A percentile compares a stretch with the other conserved stretches of the same genome.
These are phyloP conservation scores for Diphyllodes magnificus DNA, from an alignment of 2,113 vertebrate genomes.

Conservation along the genomic window DNA sequence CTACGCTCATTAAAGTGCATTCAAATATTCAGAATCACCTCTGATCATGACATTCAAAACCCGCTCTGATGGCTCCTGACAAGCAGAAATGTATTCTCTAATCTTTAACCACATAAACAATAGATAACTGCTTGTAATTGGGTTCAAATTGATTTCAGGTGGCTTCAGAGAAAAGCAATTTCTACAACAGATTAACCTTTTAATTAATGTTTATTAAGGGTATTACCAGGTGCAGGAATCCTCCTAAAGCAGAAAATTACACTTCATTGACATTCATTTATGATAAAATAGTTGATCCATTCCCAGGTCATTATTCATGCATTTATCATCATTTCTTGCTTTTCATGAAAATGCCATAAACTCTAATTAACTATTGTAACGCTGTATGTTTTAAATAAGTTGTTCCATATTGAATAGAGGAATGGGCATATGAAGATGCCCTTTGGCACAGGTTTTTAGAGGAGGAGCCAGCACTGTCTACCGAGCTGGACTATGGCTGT, in stretches of 20 bases:
- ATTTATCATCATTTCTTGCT: slow-evolving; percentile 42
- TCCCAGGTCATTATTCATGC: slow-evolving; percentile 56
- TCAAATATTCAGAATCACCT: slow-evolving; percentile 69
- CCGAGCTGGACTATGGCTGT: neutral
- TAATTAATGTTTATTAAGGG: slow-evolving; percentile 81
- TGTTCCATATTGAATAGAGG: neutral
- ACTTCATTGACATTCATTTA: slow-evolving; percentile 72
- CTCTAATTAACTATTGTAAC: neutral
- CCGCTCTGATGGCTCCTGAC: slow-evolving; percentile 61
- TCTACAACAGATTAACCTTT: slow-evolving; percentile 81
- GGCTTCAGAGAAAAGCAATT: slow-evolving; percentile 83
- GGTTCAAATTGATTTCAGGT: slow-evolving; percentile 83
- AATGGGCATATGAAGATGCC: neutral
- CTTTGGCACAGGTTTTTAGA: neutral
- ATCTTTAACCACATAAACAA: slow-evolving; percentile 78
- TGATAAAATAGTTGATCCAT: slow-evolving; percentile 58
- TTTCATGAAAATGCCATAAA: slow-evolving; percentile 4
- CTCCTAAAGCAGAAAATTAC: slow-evolving; percentile 72
- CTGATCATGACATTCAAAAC: slow-evolving; percentile 72
- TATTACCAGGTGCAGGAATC: slow-evolving; percentile 76
- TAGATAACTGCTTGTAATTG: slow-evolving; percentile 79
- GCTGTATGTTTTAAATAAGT: neutral
- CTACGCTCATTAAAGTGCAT: slow-evolving; percentile 75
- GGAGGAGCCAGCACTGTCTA: neutral
- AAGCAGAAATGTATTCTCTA: slow-evolving; percentile 74